Evolutionary conservation across 2,888 invertebrate genomes (phyloP).

Genomic region (Pachliopta kotzebuea): DNA sequence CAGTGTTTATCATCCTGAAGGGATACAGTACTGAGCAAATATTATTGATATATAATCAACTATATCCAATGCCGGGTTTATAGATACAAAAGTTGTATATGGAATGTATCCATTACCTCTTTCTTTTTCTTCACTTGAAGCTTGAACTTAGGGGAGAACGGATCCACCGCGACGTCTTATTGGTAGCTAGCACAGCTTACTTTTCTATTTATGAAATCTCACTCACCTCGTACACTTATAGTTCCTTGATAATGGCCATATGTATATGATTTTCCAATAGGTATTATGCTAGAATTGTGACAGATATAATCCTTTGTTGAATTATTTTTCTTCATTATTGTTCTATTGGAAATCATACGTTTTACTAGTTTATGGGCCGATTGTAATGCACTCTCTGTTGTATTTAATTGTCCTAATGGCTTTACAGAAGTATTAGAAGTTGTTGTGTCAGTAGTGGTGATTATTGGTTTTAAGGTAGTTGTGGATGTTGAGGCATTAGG

Average conservation of each 20-base stretch:
- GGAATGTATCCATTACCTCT: too few relatives aligned
- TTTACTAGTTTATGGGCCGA: constrained; percentile 45
- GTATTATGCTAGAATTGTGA: constrained; percentile 79
- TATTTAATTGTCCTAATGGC: constrained; percentile 25
- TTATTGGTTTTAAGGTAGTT: constrained; percentile 41
- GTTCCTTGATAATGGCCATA: constrained; percentile 87
- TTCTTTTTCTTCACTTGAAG: too few relatives aligned
- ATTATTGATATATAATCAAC: too few relatives aligned
- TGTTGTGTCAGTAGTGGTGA: constrained; percentile 43
- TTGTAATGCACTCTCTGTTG: constrained; percentile 33
- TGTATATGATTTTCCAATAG: constrained; percentile 83
- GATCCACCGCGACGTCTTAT: background rate
- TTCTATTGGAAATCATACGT: constrained; percentile 44
- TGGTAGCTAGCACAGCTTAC: background rate
- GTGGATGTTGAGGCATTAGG: constrained; percentile 58
- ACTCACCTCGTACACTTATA: constrained; percentile 84
- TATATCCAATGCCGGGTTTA: too few relatives aligned
- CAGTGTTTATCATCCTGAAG: background rate
- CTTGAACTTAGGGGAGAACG: too few relatives aligned
- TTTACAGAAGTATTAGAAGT: constrained; percentile 39
- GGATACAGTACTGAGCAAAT: background rate
- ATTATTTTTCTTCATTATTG: constrained; percentile 39
- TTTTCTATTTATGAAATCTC: background rate
- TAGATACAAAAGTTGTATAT: too few relatives aligned
- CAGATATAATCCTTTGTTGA: constrained; percentile 51